Conservation (phyloP, 2,888 invertebrate genomes). For the Eledone cirrhosa region DNA sequence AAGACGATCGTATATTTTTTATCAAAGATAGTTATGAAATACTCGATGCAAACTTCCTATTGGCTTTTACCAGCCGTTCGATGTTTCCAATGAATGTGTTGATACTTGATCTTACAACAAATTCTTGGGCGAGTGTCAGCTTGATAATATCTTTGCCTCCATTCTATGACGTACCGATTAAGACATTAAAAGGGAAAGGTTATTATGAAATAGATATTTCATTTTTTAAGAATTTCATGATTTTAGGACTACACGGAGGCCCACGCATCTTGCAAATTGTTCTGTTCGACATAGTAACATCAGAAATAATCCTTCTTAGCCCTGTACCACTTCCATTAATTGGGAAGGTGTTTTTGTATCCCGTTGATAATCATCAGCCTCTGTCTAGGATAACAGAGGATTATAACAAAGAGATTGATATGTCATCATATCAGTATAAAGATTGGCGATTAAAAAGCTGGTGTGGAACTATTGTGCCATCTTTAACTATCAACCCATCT, state of each 20-base stretch:
- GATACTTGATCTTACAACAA: neutral
- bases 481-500: neutral
- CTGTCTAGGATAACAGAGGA: neutral
- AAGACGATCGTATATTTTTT: neutral
- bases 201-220: neutral
- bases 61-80: neutral
- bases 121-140: neutral
- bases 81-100: neutral
- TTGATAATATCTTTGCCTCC: neutral
- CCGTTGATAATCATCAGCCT: neutral
- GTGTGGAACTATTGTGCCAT: neutral
- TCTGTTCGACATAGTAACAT: neutral
- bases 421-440: neutral
- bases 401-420: neutral
- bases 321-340: neutral
- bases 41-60: neutral
- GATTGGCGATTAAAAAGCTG: neutral
- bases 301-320: neutral
- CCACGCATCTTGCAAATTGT: neutral
- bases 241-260: neutral
- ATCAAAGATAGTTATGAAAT: neutral
- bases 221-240: neutral
- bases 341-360: neutral
- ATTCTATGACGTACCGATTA: neutral
- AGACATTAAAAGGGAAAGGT: neutral